Conservation (phyloP, 2,888 invertebrate genomes). For the Himalopsyche japonica region DNA sequence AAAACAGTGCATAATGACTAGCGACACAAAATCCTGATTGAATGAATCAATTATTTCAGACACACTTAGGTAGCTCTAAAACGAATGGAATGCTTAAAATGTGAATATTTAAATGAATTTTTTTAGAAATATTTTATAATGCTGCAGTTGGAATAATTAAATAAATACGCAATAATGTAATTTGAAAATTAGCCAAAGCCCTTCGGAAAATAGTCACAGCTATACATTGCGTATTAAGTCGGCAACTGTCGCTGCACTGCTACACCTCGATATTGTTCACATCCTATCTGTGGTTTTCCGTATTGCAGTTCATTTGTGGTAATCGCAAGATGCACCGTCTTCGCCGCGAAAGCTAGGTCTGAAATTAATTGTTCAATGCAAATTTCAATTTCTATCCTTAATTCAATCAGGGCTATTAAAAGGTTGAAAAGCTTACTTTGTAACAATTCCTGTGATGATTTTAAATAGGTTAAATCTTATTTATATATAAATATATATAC, state of each 20-base stretch:
- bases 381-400: not conserved
- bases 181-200: not conserved
- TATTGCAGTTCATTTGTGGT: not conserved
- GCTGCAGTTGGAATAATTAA: not conserved
- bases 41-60: not conserved
- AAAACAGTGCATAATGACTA: too few relatives aligned
- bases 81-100: not conserved
- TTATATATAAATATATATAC: slow-evolving; percentile 17
- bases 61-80: not conserved
- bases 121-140: not conserved
- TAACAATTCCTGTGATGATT: slow-evolving; percentile 34
- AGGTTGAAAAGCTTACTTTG: slow-evolving; percentile 19
- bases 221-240: too few relatives aligned
- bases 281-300: not conserved
- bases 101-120: not conserved
- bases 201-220: not conserved
- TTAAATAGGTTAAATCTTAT: slow-evolving; percentile 29
- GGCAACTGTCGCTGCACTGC: too few relatives aligned
- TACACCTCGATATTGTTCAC: not conserved
- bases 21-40: not conserved
- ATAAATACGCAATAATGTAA: not conserved
- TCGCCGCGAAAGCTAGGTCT: not conserved
- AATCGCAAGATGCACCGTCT: not conserved
- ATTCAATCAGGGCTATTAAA: slow-evolving; percentile 18
- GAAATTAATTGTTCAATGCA: not conserved